Evolutionary conservation across 2,797 vertebrate species (phyloP).

Genomic region (Alosa sapidissima): DNA sequence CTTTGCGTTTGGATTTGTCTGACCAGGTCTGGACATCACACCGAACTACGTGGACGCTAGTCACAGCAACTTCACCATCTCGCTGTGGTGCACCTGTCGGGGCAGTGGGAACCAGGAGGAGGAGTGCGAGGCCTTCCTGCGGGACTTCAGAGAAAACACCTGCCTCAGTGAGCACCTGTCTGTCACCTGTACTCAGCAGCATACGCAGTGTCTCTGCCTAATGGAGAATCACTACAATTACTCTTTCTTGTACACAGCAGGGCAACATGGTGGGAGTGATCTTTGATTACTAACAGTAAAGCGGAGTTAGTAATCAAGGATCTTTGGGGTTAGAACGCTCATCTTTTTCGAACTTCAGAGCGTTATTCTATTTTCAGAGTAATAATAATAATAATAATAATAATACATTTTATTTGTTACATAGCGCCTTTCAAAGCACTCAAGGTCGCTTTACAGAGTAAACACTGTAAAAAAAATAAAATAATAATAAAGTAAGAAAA

Average conservation of each 20-base stretch:
- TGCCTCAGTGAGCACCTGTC: slow-evolving; percentile 81
- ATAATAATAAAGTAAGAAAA: too few relatives aligned
- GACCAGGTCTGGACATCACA: slow-evolving; percentile 85
- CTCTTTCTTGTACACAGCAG: neutral
- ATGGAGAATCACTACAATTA: neutral
- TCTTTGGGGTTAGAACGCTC: too few relatives aligned
- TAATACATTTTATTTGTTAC: too few relatives aligned
- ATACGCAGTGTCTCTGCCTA: neutral
- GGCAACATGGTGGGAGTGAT: neutral
- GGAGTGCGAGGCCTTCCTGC: slow-evolving; percentile 87
- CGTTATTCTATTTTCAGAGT: too few relatives aligned
- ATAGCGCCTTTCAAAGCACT: too few relatives aligned
- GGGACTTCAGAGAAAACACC: slow-evolving; percentile 87
- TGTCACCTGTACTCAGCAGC: neutral
- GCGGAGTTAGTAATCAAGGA: too few relatives aligned
- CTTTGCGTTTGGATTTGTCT: neutral
- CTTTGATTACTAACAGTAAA: too few relatives aligned
- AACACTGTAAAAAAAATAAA: too few relatives aligned
- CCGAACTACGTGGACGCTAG: slow-evolving; percentile 91
- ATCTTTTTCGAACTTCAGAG: too few relatives aligned
- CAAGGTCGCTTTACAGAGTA: too few relatives aligned
- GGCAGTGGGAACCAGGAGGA: slow-evolving; percentile 83
- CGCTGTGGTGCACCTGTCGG: slow-evolving; percentile 88
- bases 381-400: too few relatives aligned
- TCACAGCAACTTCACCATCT: slow-evolving; percentile 82